A percentile compares a stretch with the other conserved stretches of the same genome.
These are phyloP conservation scores for Cyclophora punctaria DNA, from an alignment of 2,888 invertebrate genomes.

Conservation along the genomic window DNA sequence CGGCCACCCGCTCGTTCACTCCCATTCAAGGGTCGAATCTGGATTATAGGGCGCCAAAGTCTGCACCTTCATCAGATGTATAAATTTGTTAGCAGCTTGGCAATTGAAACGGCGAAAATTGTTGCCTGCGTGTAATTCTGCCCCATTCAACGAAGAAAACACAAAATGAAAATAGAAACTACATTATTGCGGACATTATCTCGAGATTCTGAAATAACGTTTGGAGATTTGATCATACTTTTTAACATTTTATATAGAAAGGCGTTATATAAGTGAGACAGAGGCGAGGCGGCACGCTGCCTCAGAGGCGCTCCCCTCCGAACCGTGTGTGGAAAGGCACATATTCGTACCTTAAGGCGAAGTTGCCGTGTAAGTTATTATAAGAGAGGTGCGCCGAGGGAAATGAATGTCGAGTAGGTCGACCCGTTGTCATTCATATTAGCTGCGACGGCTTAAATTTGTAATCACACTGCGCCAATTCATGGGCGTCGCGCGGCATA, in stretches of 20 bases:
- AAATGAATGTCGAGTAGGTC: conserved; percentile 74
- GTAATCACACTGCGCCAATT: conserved; percentile 67
- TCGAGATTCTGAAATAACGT: conserved; percentile 10
- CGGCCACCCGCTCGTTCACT: conserved; percentile 71
- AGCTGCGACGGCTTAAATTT: conserved; percentile 71
- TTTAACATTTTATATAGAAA: conserved; percentile 11
- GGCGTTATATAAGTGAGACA: conserved; percentile 9
- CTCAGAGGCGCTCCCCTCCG: conserved; percentile 28
- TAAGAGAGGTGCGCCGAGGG: conserved; percentile 72
- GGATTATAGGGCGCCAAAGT: conserved; percentile 72
- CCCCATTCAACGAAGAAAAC: conserved; percentile 44
- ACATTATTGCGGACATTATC: conserved; percentile 21
- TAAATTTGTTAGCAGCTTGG: conserved; percentile 59
- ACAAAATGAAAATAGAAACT: conserved; percentile 32
- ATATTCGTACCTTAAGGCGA: conserved; percentile 62
- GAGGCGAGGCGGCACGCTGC: background rate
- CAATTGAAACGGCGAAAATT: conserved; percentile 60
- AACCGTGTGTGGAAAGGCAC: conserved; percentile 24
- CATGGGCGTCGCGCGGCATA: conserved; percentile 41
- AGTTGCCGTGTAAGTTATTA: conserved; percentile 71
- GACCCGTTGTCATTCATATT: conserved; percentile 74
- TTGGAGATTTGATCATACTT: conserved; percentile 15
- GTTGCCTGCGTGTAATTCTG: conserved; percentile 53
- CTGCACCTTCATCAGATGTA: conserved; percentile 72
- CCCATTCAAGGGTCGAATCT: conserved; percentile 70